A percentile compares a stretch with the other conserved stretches of the same genome.
phyloP scores from a whole-genome alignment of 2,888 invertebrate species.

The Caenorhabditis sinica region DNA sequence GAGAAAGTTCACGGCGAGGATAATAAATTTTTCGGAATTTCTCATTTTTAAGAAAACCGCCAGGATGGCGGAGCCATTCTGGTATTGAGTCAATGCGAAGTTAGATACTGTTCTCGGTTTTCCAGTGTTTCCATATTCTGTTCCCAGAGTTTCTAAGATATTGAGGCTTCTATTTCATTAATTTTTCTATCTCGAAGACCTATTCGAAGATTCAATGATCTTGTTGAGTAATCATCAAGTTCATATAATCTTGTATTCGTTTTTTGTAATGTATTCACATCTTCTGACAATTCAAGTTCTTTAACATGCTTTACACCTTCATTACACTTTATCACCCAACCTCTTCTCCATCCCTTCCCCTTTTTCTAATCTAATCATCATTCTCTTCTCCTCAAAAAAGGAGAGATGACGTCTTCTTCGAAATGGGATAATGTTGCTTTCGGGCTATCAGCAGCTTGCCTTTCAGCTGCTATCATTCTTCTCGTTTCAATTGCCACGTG shows the following conservation, averaged over 20 bases:
- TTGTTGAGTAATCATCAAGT: background rate
- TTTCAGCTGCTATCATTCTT: slow-evolving; percentile 48
- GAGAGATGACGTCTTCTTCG: slow-evolving; percentile 43
- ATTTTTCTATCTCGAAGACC: too few species aligned
- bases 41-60: too few species aligned
- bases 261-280: slow-evolving; percentile 8
- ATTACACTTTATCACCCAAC: slow-evolving; percentile 38
- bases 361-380: slow-evolving; percentile 19
- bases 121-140: too few species aligned
- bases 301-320: slow-evolving; percentile 6
- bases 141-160: too few species aligned
- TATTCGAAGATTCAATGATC: background rate
- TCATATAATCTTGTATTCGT: background rate
- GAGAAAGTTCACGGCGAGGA: too few species aligned
- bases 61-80: too few species aligned
- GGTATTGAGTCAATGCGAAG: too few species aligned
- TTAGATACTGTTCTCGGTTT: too few species aligned
- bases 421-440: slow-evolving; percentile 64
- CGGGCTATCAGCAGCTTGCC: slow-evolving; percentile 58
- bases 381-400: background rate
- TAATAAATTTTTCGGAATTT: too few species aligned
- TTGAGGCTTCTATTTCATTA: too few species aligned
- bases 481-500: slow-evolving; percentile 63
- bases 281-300: background rate
- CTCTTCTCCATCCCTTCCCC: background rate